Percentiles rank a stretch among this genome's conserved stretches.
Conservation (phyloP, 2,113 vertebrate species). For the Pantherophis guttatus region DNA sequence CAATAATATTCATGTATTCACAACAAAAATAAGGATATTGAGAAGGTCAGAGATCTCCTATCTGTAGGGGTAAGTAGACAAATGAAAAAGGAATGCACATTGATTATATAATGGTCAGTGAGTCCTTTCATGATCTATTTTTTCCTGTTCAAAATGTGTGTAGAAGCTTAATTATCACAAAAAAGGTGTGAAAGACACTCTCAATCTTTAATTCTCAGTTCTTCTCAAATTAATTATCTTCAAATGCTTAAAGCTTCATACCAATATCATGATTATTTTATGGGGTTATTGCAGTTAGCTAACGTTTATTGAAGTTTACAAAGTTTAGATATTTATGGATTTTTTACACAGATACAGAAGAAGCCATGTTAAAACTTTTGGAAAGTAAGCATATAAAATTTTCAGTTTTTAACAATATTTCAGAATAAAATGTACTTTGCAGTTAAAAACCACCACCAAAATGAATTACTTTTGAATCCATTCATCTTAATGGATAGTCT, state of each 20-base stretch:
- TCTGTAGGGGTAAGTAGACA: background rate
- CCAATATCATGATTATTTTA: background rate
- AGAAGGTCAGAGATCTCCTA: background rate
- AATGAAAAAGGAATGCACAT: background rate
- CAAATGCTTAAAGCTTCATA: background rate
- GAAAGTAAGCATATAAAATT: background rate
- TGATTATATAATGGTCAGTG: background rate
- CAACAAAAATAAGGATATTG: background rate
- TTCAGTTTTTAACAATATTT: background rate
- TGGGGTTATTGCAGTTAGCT: slow-evolving; percentile 20
- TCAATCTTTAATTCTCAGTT: background rate
- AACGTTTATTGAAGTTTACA: slow-evolving; percentile 35
- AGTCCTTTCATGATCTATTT: background rate
- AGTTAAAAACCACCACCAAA: background rate
- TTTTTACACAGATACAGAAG: background rate
- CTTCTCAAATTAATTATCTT: background rate
- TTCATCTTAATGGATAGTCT: background rate
- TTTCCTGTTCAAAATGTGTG: background rate
- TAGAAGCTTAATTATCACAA: background rate
- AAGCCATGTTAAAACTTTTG: background rate
- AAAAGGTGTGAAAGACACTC: background rate
- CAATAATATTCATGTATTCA: background rate
- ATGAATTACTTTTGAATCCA: background rate
- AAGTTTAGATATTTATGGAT: slow-evolving; percentile 32
- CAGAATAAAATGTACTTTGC: background rate